Percentiles rank a stretch among this genome's conserved stretches.
phyloP scores from a whole-genome alignment of 2,113 vertebrate genomes.

The Pomatostomus ruficeps region DNA sequence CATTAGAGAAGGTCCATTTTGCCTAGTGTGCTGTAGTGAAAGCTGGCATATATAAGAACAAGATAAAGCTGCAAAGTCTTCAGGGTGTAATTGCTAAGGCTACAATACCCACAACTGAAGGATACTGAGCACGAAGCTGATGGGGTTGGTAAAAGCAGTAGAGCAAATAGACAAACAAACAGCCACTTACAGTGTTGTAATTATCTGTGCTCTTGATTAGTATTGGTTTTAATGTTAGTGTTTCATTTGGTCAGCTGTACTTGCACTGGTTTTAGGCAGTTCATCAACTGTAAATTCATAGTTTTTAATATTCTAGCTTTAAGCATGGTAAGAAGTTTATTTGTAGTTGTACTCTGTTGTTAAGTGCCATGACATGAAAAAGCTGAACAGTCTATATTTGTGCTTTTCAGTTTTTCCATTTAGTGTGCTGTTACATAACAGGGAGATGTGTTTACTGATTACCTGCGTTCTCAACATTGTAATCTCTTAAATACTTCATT shows the following conservation, averaged over 20 bases:
- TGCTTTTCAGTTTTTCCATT: not conserved
- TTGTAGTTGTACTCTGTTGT: not conserved
- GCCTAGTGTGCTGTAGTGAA: not conserved
- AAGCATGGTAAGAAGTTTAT: not conserved
- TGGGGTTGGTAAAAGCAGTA: not conserved
- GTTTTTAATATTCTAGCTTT: not conserved
- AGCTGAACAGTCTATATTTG: not conserved
- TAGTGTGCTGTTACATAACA: not conserved
- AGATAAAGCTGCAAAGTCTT: not conserved
- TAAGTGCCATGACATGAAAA: not conserved
- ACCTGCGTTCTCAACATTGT: not conserved
- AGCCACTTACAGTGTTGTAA: not conserved
- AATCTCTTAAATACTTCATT: not conserved
- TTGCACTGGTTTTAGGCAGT: not conserved
- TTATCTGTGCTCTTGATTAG: not conserved
- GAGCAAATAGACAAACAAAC: not conserved
- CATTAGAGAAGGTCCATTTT: not conserved
- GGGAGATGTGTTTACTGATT: not conserved
- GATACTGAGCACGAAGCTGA: not conserved
- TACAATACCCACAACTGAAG: not conserved
- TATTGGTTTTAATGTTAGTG: not conserved
- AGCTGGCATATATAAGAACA: not conserved
- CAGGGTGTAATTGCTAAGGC: not conserved
- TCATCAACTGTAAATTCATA: not conserved
- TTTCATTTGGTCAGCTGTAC: not conserved